These are phyloP conservation scores for Aphelenchoides besseyi DNA, from an alignment of 1,140 invertebrate species.

Conservation along the genomic window DNA sequence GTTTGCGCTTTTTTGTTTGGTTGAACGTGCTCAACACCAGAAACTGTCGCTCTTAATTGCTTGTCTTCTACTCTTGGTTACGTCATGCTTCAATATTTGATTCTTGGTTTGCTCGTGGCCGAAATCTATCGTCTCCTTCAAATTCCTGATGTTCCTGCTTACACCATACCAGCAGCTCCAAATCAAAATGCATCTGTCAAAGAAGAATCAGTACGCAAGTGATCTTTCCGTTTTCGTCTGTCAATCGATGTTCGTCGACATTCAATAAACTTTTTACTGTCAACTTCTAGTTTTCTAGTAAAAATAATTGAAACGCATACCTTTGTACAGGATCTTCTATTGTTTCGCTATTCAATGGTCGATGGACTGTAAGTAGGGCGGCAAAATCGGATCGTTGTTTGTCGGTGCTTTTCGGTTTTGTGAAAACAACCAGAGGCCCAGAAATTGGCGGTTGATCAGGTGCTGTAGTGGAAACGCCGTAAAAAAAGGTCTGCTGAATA, in stretches of 20 bases:
- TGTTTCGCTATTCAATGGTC: neutral
- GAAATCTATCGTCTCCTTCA: constrained; percentile 4
- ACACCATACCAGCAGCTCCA: neutral
- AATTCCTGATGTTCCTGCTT: too few relatives aligned
- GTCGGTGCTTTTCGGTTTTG: constrained; percentile 18
- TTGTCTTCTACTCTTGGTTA: neutral
- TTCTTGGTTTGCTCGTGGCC: neutral
- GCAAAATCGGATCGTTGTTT: constrained; percentile 19
- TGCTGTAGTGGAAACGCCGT: neutral
- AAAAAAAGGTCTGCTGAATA: constrained; percentile 29
- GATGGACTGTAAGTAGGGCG: constrained; percentile 18
- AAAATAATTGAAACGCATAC: too few relatives aligned
- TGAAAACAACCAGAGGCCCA: constrained; percentile 5
- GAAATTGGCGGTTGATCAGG: neutral
- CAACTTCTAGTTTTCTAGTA: constrained; percentile 22
- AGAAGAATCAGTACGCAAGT: neutral
- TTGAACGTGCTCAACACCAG: too few relatives aligned
- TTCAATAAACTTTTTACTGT: constrained; percentile 15
- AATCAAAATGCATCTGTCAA: neutral
- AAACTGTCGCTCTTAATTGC: constrained; percentile 2
- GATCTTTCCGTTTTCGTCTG: neutral
- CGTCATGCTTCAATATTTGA: constrained; percentile 12
- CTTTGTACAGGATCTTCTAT: constrained; percentile 29
- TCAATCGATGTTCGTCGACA: neutral
- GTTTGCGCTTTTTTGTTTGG: neutral